Base-by-base conservation (phyloP, 1,140 invertebrate genomes). In the Sycophila sp. region DNA sequence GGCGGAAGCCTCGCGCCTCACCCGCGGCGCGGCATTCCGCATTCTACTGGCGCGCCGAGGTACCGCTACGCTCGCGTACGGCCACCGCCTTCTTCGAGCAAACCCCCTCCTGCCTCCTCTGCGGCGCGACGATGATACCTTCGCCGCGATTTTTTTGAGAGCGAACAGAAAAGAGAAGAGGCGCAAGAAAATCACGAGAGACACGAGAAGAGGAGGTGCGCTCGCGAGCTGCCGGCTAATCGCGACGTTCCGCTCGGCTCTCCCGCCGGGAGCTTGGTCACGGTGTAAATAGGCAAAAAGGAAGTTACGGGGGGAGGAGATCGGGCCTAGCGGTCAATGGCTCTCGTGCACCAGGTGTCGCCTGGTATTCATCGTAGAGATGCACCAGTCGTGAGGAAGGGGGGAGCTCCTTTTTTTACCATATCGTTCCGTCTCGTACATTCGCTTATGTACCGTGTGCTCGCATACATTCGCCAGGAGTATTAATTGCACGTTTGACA, bases 201-300 rank as follows among this genome's bases (percentile, higher is more conserved):
- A 47, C 24, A 22, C 42, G 42, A 24, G 42, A 47, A 47, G 24
- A 26, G 15, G 26, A 30, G 26, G 24, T 26, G 13, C 49, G 6
- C 19, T 47, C 10, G 30, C 30, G 55, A 32, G 17, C 55, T 19
- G n/a, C n/a, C 55, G 55, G 49, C 13, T 65, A 51, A 60, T 58
- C 66, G 40, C 42, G 56, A 51, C 51, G 55, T 51, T 59, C 55
- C 55, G 66, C 55, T 69, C 45, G 42, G 59, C 49, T 65, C 63
- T 19, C 49, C 38, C 38, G 34, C 19, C 55, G 34, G n/a, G 49
- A 49, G 63, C 28, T 17, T 60, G 62, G 69, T 71, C 60, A 71
- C 59, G 49, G 59, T 64, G 69, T 45, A 58, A 58, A 56, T 58
- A 47, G 69, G 62, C 40, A 58, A 58, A 64, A 58, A 71, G 49